Base-by-base conservation (phyloP, 1,140 invertebrate species). In the Spodoptera frugiperda region DNA sequence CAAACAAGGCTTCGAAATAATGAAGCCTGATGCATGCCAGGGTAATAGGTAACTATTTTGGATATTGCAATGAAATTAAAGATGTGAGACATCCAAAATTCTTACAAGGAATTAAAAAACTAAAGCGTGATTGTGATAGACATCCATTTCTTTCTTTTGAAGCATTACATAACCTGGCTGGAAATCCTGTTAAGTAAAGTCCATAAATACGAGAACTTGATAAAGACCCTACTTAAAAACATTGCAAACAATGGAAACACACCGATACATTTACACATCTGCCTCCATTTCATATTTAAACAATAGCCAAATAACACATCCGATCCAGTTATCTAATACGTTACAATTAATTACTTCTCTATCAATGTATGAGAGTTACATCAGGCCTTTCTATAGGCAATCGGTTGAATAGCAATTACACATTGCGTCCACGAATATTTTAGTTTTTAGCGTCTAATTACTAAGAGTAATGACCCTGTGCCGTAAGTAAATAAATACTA, bases 261-360 rank as follows among this genome's bases (percentile, higher is more conserved):
- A 30, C 70, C 19, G 6, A 10, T 21, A 76, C 54, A 17, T 79
- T 44, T 15, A 71, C 14, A 57, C 78, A 78, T 72, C 76, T 74
- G 67, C 72, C n/a, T 63, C 14, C 30, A 71, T 48, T 59, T 73
- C 48, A 61, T 30, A 78, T 61, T 68, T 59, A 67, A 80, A 84
- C 84, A 85, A 85, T 84, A 75, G 73, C 25, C 25, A 61, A 79
- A 83, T 83, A 80, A 82, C 74, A 80, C 61, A 82, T 75, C 57
- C 73, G 61, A 75, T 73, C 10, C 61, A 73, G 77, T 85, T 76
- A 85, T 79, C 78, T 83, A 82, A 85, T 72, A 53, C 48, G 65
- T 78, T 80, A 79, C 63, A 81, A 84, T 78, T 78, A 77, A 57
- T 77, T 44, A 51, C 49, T 75, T 79, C 70, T 75, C 78, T 76